Conservation (phyloP, 2,113 vertebrate species). For the Hipposideros armiger region DNA sequence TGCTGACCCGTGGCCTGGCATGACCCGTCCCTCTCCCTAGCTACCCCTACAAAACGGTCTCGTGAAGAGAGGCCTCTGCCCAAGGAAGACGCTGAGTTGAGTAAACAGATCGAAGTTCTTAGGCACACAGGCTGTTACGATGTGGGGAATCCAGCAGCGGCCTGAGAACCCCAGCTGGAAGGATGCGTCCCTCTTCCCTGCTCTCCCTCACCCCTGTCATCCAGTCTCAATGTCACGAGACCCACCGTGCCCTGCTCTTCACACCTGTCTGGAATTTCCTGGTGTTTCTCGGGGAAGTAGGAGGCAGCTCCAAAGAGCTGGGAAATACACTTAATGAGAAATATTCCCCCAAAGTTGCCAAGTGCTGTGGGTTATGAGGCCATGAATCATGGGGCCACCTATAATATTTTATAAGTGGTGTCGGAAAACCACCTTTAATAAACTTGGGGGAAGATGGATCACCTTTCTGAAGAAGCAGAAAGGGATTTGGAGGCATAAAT, state of each 20-base stretch:
- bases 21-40: not conserved
- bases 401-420: slow-evolving; percentile 72
- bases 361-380: slow-evolving; percentile 77
- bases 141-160: accelerated
- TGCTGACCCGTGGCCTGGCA: not conserved
- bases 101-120: not conserved
- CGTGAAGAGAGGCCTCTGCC: not conserved
- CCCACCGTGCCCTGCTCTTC: not conserved
- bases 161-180: not conserved
- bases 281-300: slow-evolving; percentile 7
- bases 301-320: slow-evolving; percentile 45
- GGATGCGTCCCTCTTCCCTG: not conserved
- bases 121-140: not conserved
- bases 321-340: slow-evolving; percentile 83
- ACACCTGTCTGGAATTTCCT: slow-evolving; percentile 10
- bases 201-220: no score
- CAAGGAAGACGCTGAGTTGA: not conserved
- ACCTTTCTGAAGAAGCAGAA: slow-evolving; percentile 80
- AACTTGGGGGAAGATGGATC: slow-evolving; percentile 84
- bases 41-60: not conserved
- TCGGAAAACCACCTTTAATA: slow-evolving; percentile 78
- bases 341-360: slow-evolving; percentile 78
- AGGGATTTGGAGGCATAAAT: slow-evolving; percentile 79
- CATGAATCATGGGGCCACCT: slow-evolving; percentile 66
- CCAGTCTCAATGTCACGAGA: not conserved